Conservation (phyloP, 2,888 invertebrate genomes). For the Liodrosophila aerea region DNA sequence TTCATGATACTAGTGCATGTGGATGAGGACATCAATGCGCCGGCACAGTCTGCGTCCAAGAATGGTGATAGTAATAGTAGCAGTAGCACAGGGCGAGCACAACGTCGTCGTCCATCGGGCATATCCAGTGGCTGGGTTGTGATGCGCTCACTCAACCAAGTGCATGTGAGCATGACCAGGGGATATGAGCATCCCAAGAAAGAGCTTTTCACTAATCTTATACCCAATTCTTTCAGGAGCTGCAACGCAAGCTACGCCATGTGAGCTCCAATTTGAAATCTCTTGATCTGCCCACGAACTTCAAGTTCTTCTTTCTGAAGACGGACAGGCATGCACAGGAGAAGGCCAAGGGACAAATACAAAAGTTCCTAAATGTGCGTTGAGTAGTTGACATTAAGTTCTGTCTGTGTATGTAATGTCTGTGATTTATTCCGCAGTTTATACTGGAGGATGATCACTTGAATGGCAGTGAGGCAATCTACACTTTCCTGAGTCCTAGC, state of each 20-base stretch:
- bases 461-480: slow-evolving; percentile 94
- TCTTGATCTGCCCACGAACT: slow-evolving; percentile 91
- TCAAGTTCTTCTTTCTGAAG: slow-evolving; percentile 92
- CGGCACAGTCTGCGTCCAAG: slow-evolving; percentile 39
- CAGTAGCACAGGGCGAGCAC: slow-evolving; percentile 76
- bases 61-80: slow-evolving; percentile 46
- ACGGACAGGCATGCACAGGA: slow-evolving; percentile 91
- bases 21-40: slow-evolving; percentile 83
- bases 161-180: no score
- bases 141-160: slow-evolving; percentile 85
- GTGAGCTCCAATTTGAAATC: slow-evolving; percentile 91
- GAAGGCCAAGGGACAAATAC: slow-evolving; percentile 91
- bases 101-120: slow-evolving; percentile 81
- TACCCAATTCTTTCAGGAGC: slow-evolving; percentile 84
- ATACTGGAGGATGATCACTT: slow-evolving; percentile 93
- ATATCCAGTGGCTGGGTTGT: slow-evolving; percentile 88
- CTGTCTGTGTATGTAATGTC: no score
- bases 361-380: slow-evolving; percentile 92
- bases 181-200: no score
- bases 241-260: slow-evolving; percentile 92
- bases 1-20: slow-evolving; percentile 92
- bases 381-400: no score
- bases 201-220: background rate
- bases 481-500: slow-evolving; percentile 95
- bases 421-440: slow-evolving; percentile 84